Base-by-base conservation (phyloP, 2,797 vertebrate species). In the Oreochromis grahami region DNA sequence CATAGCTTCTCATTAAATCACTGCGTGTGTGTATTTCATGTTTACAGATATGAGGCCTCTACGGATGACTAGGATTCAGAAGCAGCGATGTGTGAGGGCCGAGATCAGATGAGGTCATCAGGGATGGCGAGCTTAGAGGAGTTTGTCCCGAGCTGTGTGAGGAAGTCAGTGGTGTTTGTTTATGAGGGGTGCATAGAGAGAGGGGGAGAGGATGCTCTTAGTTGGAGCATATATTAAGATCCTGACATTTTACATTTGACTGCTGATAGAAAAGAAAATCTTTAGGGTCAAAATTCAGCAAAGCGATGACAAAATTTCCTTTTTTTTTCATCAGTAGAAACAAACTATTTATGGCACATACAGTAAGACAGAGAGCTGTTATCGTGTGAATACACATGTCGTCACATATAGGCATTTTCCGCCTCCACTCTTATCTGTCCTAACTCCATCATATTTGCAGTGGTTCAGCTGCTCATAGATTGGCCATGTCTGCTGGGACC, bases 71-170 rank as follows among this genome's bases (percentile, higher is more conserved):
- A 72, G 88, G 81, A 86, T 84, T 91, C 58, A 65, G 88, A 88
- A 19, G 90, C 91, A 88, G 85, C 85, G 85, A 89, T 86, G 90
- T 91, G 90, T 85, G 86, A 93, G 87, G 87, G 88, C 79, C 19
- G 24, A 85, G 93, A 91, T 91, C 90, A 91, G 85, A 89, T 83
- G 89, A 94, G 92, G 92, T 90, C 92, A 89, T 85, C 74, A 4
- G 86, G 29, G 83, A 89, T 14, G 60, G 83, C 17, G 53, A 79
- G 89, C 84, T 92, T 17, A 80, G 84, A 85, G 50, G 83, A 81
- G 60, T 84, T 60, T 38, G 81, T 84, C 34, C 65, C 12, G 50
- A 74, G 74, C 81, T 79, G 77, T 29, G 32, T 12, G 53, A 87
- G 77, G 56, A 87, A 88, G 82, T 79, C n/a, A 29, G 70, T 41